A percentile compares a stretch with the other conserved stretches of the same genome.
phyloP scores from a whole-genome alignment of 2,888 invertebrate genomes.

The Cybosia mesomella region DNA sequence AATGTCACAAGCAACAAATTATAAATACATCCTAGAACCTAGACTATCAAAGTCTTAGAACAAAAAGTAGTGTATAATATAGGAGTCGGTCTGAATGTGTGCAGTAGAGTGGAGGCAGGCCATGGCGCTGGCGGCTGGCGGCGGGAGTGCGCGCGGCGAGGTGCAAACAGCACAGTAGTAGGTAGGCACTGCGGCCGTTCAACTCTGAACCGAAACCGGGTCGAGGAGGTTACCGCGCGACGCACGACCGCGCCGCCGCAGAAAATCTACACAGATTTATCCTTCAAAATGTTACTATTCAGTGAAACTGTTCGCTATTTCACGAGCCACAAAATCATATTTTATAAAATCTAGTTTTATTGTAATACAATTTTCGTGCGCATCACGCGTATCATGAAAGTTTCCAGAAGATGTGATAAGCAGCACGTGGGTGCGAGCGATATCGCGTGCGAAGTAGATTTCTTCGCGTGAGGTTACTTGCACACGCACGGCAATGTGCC shows the following conservation, averaged over 20 bases:
- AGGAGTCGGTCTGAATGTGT: neutral
- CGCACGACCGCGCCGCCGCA: conserved; percentile 39
- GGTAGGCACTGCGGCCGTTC: conserved; percentile 71
- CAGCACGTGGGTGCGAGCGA: neutral
- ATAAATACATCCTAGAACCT: too few relatives aligned
- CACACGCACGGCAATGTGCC: neutral
- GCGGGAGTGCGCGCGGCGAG: conserved; percentile 26
- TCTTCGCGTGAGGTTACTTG: neutral
- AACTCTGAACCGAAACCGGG: conserved; percentile 83
- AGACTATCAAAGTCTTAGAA: neutral
- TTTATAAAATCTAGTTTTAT: neutral
- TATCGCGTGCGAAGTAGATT: neutral
- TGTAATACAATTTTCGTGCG: too few relatives aligned
- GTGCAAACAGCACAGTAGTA: conserved; percentile 48
- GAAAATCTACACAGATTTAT: conserved; percentile 37
- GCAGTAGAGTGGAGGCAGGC: conserved; percentile 11
- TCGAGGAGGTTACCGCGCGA: conserved; percentile 68
- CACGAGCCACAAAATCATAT: neutral
- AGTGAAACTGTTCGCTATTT: neutral
- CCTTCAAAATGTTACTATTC: conserved; percentile 25
- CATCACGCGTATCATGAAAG: too few relatives aligned
- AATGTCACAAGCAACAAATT: too few relatives aligned
- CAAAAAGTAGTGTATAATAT: neutral
- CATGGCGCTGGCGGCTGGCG: neutral
- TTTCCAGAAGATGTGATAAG: neutral